Evolutionary conservation across 1,140 invertebrate genomes (phyloP).

Genomic region (Hypsibius dujardini): DNA sequence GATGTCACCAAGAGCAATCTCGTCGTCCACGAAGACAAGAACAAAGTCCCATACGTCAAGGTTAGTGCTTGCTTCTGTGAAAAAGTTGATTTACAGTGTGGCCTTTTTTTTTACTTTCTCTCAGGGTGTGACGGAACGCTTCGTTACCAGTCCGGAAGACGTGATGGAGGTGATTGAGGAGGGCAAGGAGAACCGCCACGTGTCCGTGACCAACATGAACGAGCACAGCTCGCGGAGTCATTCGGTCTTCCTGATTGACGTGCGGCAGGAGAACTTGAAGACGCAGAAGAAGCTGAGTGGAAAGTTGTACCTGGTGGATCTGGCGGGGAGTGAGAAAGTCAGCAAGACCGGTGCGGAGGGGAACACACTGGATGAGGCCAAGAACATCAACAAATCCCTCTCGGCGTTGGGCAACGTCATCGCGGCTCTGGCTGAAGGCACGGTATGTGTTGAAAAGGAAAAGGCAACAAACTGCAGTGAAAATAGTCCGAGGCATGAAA

Average conservation of each 20-base stretch:
- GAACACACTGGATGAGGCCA: slow-evolving; percentile 92
- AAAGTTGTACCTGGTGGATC: slow-evolving; percentile 96
- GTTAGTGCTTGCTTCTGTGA: slow-evolving; percentile 26
- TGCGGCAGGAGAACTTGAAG: slow-evolving; percentile 97
- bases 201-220: slow-evolving; percentile 99
- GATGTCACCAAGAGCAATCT: slow-evolving; percentile 97
- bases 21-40: slow-evolving; percentile 98
- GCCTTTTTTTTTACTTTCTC: no score
- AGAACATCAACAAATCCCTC: slow-evolving; percentile 98
- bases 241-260: slow-evolving; percentile 97
- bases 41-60: slow-evolving; percentile 95
- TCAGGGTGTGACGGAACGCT: slow-evolving; percentile 84
- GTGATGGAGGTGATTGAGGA: slow-evolving; percentile 98
- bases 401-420: slow-evolving; percentile 99
- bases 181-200: slow-evolving; percentile 95
- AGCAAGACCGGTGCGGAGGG: slow-evolving; percentile 99
- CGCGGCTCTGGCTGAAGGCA: slow-evolving; percentile 90
- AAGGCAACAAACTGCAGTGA: no score
- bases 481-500: no score
- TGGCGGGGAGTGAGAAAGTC: slow-evolving; percentile 98
- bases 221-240: slow-evolving; percentile 97
- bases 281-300: slow-evolving; percentile 98
- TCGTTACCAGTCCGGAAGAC: slow-evolving; percentile 96
- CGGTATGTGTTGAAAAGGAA: slow-evolving; percentile 42
- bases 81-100: no score